Base-by-base conservation (phyloP, 2,113 vertebrate species). In the Trogon surrucura region DNA sequence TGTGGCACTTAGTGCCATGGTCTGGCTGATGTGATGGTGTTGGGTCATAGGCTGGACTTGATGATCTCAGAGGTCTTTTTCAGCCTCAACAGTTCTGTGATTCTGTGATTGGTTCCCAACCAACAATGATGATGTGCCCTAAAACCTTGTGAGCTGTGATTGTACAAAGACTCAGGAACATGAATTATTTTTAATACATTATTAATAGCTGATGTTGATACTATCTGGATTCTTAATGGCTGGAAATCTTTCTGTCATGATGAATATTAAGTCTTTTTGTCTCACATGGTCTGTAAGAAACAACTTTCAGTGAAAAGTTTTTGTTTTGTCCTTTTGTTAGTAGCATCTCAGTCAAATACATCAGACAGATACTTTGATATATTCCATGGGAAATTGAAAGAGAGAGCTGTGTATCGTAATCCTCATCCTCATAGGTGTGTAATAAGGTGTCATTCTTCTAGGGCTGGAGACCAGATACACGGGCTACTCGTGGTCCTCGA, bases 391-490 rank as follows among this genome's bases (percentile, higher is more conserved):
- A 78, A 66, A 18, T 3, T 73, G 32, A 83, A 67, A 62, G 16
- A 56, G 26, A 65, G 2, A 83, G 22, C 29, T 66, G 16, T 38
- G 10, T 79, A 32, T 91, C 82, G 89, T 85, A 89, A 54, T 53
- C 44, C 30, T 22, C 10, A 57, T 82, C 6, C 32, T 9, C 34
- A 16, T 48, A 54, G 20, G 6, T 47, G n/a, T 54, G 13, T 85
- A 86, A 66, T 82, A 61, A 73, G 14, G 5, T 77, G 30, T 66
- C n/a, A 15, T 80, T 89, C 36, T 78, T 96, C 32, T 80, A 97
- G 98, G 94, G 87, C 50, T 98, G 97, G 97, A 96, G 86, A 83
- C 75, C 86, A 41, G 78, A 92, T 61, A 92, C 93, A 67, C 21
- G n/a, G 61, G 56, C 74, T 92, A 64, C n/a, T 73, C 89, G 22